phyloP scores from a whole-genome alignment of 2,888 invertebrate genomes.

The Amphipyra berbera region DNA sequence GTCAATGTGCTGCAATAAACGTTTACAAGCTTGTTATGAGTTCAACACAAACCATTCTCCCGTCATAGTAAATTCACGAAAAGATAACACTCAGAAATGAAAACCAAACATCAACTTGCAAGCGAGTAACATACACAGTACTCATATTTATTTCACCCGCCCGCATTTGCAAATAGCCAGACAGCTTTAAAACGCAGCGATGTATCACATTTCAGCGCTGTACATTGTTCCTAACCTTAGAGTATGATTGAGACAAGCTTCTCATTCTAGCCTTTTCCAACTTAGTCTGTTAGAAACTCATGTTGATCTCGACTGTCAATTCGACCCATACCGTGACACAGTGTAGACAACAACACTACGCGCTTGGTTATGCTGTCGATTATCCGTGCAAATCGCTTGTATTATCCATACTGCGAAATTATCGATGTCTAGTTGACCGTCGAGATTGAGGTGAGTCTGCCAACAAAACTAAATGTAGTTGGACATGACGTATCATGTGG shows the following conservation, averaged over 20 bases:
- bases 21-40: not conserved
- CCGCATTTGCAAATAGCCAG: constrained; percentile 46
- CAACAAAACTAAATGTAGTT: no score
- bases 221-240: constrained; percentile 15
- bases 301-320: no score
- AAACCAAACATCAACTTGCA: constrained; percentile 33
- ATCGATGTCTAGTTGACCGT: no score
- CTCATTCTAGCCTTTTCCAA: not conserved
- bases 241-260: constrained; percentile 28
- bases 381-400: no score
- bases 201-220: constrained; percentile 55
- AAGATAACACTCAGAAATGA: constrained; percentile 23
- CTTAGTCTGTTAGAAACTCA: no score
- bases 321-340: no score
- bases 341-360: no score
- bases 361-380: no score
- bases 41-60: not conserved
- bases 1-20: not conserved
- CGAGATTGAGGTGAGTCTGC: no score
- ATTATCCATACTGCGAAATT: no score
- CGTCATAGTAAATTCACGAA: not conserved
- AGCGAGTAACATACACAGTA: constrained; percentile 7
- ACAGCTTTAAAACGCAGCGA: constrained; percentile 50
- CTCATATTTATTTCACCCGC: constrained; percentile 41
- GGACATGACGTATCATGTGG: no score